phyloP scores from a whole-genome alignment of 1,140 invertebrate genomes.

The Ctenoplectra terminalis region DNA sequence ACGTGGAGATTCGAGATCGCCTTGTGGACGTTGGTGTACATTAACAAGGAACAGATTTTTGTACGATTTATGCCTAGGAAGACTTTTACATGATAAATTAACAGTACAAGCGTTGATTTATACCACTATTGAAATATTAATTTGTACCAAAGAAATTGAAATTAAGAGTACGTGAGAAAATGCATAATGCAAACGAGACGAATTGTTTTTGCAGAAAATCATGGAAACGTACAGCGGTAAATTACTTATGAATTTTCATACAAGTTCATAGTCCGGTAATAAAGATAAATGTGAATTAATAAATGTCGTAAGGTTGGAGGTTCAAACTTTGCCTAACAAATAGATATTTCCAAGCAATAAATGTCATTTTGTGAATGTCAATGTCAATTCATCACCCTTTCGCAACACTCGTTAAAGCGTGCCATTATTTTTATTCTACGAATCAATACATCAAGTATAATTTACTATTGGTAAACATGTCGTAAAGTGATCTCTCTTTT shows the following conservation, averaged over 20 bases:
- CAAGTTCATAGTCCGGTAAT: not conserved
- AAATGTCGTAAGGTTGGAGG: not conserved
- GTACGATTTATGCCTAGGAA: not conserved
- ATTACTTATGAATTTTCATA: too few species aligned
- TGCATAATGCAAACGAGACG: too few species aligned
- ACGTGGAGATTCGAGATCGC: not conserved
- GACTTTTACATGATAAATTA: not conserved
- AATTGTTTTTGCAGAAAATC: too few species aligned
- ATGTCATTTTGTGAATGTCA: not conserved
- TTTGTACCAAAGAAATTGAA: too few species aligned
- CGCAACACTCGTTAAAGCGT: not conserved
- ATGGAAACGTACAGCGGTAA: too few species aligned
- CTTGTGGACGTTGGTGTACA: not conserved
- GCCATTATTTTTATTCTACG: not conserved
- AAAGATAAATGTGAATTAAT: not conserved
- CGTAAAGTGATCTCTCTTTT: not conserved
- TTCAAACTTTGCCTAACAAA: not conserved
- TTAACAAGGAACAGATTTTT: slow-evolving; percentile 6
- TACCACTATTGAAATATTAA: too few species aligned
- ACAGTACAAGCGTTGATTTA: too few species aligned
- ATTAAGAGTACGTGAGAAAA: too few species aligned
- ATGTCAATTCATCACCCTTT: not conserved
- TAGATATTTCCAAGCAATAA: not conserved
- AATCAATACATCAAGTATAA: not conserved
- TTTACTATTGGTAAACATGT: not conserved